Conservation (phyloP, 2,113 vertebrate genomes). For the Cebidichthys violaceus region DNA sequence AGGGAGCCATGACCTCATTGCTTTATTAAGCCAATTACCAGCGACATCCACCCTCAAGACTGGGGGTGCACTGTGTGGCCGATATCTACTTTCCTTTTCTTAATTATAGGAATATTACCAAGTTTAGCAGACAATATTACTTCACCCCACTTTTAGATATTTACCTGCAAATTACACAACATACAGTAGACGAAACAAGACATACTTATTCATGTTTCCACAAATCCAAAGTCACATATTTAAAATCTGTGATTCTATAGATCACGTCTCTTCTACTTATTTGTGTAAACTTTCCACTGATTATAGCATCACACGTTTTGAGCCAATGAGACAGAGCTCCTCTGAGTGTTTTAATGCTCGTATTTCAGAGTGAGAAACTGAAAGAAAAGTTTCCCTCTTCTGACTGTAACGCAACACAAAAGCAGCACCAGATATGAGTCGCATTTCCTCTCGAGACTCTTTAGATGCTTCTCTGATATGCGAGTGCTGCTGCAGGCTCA, state of each 20-base stretch:
- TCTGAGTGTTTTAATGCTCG: background rate
- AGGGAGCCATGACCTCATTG: conserved; percentile 51
- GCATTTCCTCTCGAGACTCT: conserved; percentile 5
- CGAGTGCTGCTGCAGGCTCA: conserved; percentile 1
- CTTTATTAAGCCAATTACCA: conserved; percentile 36
- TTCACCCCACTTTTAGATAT: background rate
- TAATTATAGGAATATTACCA: background rate
- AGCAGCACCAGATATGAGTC: conserved; percentile 6
- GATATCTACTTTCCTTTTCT: background rate
- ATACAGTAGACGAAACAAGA: background rate
- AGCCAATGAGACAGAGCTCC: background rate
- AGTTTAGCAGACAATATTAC: background rate
- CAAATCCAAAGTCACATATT: background rate
- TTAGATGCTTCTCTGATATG: conserved; percentile 10
- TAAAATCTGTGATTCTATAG: background rate
- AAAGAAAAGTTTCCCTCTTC: background rate
- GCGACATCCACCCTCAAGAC: background rate
- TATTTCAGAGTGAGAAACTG: conserved; percentile 4
- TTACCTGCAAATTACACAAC: background rate
- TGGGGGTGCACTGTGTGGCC: background rate
- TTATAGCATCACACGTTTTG: background rate
- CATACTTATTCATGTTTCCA: background rate
- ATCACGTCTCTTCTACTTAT: background rate
- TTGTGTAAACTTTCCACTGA: background rate
- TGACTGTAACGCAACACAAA: background rate